Evolutionary conservation across 2,113 vertebrate species (phyloP), one percentile per base, ranked within the genome.

Genomic region (Pagrus major): DNA sequence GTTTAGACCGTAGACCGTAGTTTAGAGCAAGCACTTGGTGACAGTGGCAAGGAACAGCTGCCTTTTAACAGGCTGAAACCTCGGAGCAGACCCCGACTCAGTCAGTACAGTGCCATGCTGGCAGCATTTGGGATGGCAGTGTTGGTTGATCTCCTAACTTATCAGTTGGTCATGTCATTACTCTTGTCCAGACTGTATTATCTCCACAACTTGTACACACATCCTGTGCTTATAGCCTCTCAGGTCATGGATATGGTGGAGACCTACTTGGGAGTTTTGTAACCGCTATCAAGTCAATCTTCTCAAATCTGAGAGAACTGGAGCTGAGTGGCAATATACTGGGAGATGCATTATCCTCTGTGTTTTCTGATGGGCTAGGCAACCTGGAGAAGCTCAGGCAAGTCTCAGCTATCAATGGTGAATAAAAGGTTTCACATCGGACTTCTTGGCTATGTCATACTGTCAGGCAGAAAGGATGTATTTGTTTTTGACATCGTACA

Each of bases 371-470:
- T 39, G 80, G 15, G 46, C 63, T 83, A 4, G 16, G 0, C 25
- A 35, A 41, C 25, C 12, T 84, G 49, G 51, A 84, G 37, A 87
- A 47, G 23, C 77, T 87, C 56, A 84, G 80, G 85, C 84, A 20
- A 73, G 59, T 71, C n/a, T 59, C 16, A 70, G 29, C 46, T 51
- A 52, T 49, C 12, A 33, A 33, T 16, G 14, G 44, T n/a, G 27
- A 33, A 31, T 23, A 39, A 60, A 58, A 37, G 2, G 21, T 37
- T 41, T 6, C 41, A 7, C n/a, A 11, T 25, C 29, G 16, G 8
- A 37, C 14, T 37, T 52, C 14, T 37, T 52, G 21, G 20, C 20
- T 39, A 21, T 49, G 21, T 67, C n/a, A n/a, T n/a, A n/a, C n/a
- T 6, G 25, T 35, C 1, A 4, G 20, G 27, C 16, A 46, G 27